Evolutionary conservation across 2,888 invertebrate genomes (phyloP).

Genomic region (Bombylius discolor): DNA sequence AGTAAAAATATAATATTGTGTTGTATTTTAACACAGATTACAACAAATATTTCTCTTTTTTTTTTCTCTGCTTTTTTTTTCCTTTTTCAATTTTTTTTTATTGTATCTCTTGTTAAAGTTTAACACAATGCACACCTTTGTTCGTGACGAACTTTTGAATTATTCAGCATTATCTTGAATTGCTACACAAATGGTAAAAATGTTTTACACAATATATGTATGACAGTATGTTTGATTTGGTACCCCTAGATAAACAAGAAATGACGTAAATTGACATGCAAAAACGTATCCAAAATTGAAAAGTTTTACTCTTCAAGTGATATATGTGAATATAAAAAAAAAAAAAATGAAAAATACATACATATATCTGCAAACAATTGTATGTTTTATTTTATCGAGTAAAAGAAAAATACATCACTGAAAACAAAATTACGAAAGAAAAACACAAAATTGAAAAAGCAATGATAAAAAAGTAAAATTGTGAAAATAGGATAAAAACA

Average conservation of each 20-base stretch:
- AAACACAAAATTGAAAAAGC: too few species aligned
- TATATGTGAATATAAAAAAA: too few species aligned
- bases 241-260: conserved; percentile 3
- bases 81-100: neutral
- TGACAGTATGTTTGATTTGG: neutral
- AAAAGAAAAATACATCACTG: too few species aligned
- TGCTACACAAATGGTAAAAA: neutral
- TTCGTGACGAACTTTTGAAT: conserved; percentile 8
- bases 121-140: neutral
- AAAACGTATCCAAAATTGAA: conserved; percentile 5
- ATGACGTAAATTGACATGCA: conserved; percentile 8
- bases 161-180: conserved; percentile 1
- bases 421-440: too few species aligned
- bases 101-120: neutral
- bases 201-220: neutral
- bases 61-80: too few species aligned
- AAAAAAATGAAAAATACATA: too few species aligned
- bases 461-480: too few species aligned
- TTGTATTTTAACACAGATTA: neutral
- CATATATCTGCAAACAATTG: too few species aligned
- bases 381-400: too few species aligned
- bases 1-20: neutral
- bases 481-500: too few species aligned
- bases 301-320: neutral
- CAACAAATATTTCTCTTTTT: neutral